A percentile compares a stretch with the other conserved stretches of the same genome.
Evolutionary conservation across 2,888 invertebrate genomes (phyloP).

Genomic region (Caenorhabditis sp.): DNA sequence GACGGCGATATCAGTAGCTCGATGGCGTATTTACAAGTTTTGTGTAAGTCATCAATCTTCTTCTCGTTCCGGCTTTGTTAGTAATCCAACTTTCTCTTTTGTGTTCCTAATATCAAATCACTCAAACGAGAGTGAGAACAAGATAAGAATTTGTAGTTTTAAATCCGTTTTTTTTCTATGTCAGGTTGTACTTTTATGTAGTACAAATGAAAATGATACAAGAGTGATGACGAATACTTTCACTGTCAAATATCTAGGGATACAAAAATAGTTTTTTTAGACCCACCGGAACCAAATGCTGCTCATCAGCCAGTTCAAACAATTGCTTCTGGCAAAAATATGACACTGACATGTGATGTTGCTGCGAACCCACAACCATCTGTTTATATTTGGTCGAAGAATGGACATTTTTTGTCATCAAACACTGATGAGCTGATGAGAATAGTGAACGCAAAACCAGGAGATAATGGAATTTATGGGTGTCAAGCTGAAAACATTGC

Average conservation of each 20-base stretch:
- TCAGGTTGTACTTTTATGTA: not conserved
- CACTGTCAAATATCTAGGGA: not conserved
- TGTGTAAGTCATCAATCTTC: conserved; percentile 51
- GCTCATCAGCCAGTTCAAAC: conserved; percentile 55
- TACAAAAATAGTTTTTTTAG: conserved; percentile 1
- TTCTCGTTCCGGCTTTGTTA: too few species aligned
- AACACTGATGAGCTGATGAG: conserved; percentile 15
- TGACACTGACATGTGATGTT: conserved; percentile 56
- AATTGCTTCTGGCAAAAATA: conserved; percentile 47
- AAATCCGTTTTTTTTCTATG: not conserved
- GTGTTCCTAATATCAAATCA: not conserved
- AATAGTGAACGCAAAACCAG: conserved; percentile 38
- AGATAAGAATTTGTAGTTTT: not conserved
- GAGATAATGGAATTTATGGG: conserved; percentile 62
- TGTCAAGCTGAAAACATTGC: conserved; percentile 63
- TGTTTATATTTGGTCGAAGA: conserved; percentile 63
- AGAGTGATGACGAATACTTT: not conserved
- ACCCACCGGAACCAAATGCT: conserved; percentile 38
- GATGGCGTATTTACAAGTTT: conserved; percentile 63
- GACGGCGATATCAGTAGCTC: conserved; percentile 48
- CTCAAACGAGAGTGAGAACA: not conserved
- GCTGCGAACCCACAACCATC: conserved; percentile 66
- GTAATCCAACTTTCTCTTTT: not conserved
- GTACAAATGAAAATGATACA: not conserved
- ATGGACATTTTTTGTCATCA: conserved; percentile 53